These are phyloP conservation scores for Pollenia angustigena DNA, from an alignment of 2,888 invertebrate species.

Conservation along the genomic window DNA sequence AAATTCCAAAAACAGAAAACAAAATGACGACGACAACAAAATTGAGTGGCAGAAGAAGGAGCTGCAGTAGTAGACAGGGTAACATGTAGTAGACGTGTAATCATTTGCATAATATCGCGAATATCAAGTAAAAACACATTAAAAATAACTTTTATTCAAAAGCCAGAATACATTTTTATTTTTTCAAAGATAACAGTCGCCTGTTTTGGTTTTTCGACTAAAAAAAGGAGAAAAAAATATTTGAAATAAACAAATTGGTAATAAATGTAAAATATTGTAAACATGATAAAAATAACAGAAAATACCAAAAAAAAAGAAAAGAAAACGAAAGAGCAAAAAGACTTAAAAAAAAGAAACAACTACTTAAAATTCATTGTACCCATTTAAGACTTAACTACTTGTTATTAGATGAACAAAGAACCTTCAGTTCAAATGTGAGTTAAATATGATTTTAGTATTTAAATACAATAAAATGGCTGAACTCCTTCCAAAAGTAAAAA, in stretches of 20 bases:
- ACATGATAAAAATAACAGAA: constrained; percentile 54
- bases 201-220: constrained; percentile 34
- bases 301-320: constrained; percentile 9
- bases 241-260: constrained; percentile 66
- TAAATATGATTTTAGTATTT: constrained; percentile 53
- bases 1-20: constrained; percentile 36
- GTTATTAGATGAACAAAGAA: neutral
- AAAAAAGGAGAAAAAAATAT: constrained; percentile 36
- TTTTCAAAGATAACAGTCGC: constrained; percentile 63
- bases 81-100: constrained; percentile 70
- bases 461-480: constrained; percentile 65
- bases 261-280: constrained; percentile 73
- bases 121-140: constrained; percentile 43
- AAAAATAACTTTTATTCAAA: constrained; percentile 39
- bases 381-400: constrained; percentile 53
- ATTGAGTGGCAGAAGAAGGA: constrained; percentile 36
- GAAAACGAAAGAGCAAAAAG: neutral
- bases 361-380: constrained; percentile 73
- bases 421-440: constrained; percentile 10
- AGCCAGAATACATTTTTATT: constrained; percentile 50
- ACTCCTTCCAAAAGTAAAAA: constrained; percentile 18
- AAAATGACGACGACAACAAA: constrained; percentile 42
- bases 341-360: constrained; percentile 47
- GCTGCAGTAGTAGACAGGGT: constrained; percentile 49
- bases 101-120: constrained; percentile 73